Percentiles rank a stretch among this genome's conserved stretches.
Evolutionary conservation across 2,888 invertebrate species (phyloP).

Genomic region (Laspeyria flexula): DNA sequence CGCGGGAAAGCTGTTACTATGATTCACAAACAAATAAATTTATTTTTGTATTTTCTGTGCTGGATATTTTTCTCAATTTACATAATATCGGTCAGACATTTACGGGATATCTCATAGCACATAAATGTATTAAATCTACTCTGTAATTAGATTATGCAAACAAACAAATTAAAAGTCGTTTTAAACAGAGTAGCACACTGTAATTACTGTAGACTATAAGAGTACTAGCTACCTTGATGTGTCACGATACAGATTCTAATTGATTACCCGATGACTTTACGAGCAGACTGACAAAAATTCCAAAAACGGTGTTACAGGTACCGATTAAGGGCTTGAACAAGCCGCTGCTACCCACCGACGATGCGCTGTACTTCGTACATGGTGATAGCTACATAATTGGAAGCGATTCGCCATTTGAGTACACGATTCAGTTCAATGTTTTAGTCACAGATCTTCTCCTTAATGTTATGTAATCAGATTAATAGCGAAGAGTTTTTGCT

Average conservation of each 20-base stretch:
- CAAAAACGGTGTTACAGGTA: constrained; percentile 44
- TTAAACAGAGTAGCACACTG: background rate
- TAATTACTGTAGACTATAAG: constrained; percentile 4
- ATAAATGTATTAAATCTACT: too few species aligned
- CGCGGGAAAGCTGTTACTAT: too few species aligned
- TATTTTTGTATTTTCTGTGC: too few species aligned
- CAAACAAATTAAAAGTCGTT: background rate
- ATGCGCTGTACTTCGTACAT: constrained; percentile 37
- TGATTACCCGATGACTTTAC: constrained; percentile 27
- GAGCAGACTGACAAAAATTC: constrained; percentile 40
- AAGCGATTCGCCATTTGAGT: constrained; percentile 45
- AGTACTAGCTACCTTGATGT: constrained; percentile 12
- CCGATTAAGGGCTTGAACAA: constrained; percentile 41
- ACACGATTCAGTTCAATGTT: constrained; percentile 36
- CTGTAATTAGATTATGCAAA: too few species aligned
- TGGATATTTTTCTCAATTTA: too few species aligned
- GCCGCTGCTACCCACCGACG: constrained; percentile 33
- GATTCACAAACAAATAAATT: too few species aligned
- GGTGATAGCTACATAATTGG: constrained; percentile 44
- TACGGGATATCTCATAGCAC: too few species aligned
- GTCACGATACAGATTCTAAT: constrained; percentile 32
- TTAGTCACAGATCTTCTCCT: constrained; percentile 21
- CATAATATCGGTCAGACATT: too few species aligned
- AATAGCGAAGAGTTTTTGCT: too few species aligned
- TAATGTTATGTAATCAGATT: too few species aligned